Evolutionary conservation across 1,140 invertebrate genomes (phyloP).

Genomic region (Mizuhopecten yessoensis): DNA sequence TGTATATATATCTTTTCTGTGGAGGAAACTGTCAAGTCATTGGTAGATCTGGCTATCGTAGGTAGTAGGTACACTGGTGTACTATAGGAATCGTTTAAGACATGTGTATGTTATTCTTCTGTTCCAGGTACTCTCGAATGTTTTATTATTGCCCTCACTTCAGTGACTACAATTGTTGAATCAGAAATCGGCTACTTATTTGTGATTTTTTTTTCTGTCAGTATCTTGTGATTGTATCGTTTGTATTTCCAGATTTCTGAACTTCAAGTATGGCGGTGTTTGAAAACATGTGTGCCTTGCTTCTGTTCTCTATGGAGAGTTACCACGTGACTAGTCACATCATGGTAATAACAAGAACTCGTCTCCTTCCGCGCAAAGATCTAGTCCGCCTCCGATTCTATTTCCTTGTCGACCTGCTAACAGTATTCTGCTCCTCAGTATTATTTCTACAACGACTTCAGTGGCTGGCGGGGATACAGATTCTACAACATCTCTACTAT

Average conservation of each 20-base stretch:
- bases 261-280: not conserved
- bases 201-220: too few species aligned
- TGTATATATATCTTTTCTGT: too few species aligned
- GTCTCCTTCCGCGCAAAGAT: constrained; percentile 75
- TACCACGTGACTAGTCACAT: constrained; percentile 74
- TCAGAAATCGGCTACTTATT: too few species aligned
- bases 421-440: constrained; percentile 71
- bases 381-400: constrained; percentile 74
- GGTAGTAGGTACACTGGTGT: too few species aligned
- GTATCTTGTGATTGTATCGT: not conserved
- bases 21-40: too few species aligned
- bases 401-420: constrained; percentile 74
- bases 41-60: too few species aligned
- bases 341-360: constrained; percentile 70
- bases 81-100: too few species aligned
- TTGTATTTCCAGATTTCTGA: not conserved
- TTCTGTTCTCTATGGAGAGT: constrained; percentile 59
- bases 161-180: too few species aligned
- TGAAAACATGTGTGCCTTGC: not conserved
- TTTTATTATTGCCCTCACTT: too few species aligned
- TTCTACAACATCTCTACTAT: constrained; percentile 76
- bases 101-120: too few species aligned
- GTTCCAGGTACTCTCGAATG: too few species aligned
- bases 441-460: constrained; percentile 65
- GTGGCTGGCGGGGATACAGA: constrained; percentile 73